These are phyloP conservation scores for Physella acuta DNA, from an alignment of 1,140 invertebrate genomes.

Conservation along the genomic window DNA sequence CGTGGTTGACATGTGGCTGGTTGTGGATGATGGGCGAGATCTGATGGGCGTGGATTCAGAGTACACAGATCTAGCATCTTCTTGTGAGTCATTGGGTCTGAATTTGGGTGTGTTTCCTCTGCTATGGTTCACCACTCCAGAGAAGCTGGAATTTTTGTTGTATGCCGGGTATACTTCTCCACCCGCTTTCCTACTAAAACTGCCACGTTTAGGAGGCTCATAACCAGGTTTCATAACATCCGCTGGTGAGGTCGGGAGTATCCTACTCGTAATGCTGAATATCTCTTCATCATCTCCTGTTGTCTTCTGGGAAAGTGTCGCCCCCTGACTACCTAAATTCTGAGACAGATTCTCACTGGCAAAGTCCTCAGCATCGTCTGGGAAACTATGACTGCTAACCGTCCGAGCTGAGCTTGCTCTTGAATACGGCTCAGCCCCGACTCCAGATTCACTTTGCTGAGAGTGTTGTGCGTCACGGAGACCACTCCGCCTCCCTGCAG, in stretches of 20 bases:
- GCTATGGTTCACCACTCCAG: background rate
- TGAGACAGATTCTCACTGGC: conserved; percentile 2
- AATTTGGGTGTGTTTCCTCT: background rate
- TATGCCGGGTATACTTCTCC: background rate
- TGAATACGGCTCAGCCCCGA: background rate
- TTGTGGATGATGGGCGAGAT: conserved; percentile 40
- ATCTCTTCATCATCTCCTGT: conserved; percentile 8
- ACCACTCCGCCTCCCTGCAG: conserved; percentile 16
- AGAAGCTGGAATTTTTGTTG: background rate
- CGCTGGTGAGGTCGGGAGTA: background rate
- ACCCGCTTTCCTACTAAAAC: background rate
- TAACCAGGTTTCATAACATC: background rate
- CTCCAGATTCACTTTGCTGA: too few relatives aligned
- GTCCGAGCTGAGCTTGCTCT: conserved; percentile 43
- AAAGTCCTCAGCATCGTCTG: conserved; percentile 30
- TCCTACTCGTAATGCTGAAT: background rate
- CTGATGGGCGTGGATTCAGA: conserved; percentile 7
- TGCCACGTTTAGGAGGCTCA: background rate
- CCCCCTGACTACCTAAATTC: conserved; percentile 4
- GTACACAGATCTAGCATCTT: conserved; percentile 18
- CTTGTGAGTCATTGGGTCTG: background rate
- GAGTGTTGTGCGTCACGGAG: background rate
- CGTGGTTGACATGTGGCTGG: conserved; percentile 39
- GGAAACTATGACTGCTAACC: conserved; percentile 48
- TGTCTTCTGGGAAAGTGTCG: background rate